Evolutionary conservation across 2,797 vertebrate genomes (phyloP).

Genomic region (Anabacerthia variegaticeps): DNA sequence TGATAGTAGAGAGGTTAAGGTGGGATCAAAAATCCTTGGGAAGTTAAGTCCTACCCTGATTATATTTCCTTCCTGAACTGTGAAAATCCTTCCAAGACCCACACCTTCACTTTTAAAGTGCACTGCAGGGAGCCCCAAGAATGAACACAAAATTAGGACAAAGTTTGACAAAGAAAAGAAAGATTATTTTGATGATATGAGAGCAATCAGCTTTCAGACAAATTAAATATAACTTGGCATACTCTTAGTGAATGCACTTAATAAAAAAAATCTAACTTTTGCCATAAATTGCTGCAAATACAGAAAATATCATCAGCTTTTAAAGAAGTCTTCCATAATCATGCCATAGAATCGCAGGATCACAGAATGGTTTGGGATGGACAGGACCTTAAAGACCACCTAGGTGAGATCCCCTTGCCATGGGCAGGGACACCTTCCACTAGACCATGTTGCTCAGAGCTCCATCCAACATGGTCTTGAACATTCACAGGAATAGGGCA

Average conservation of each 20-base stretch:
- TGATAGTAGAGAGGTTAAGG: slow-evolving; percentile 39
- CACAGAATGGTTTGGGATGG: background rate
- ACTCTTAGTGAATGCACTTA: background rate
- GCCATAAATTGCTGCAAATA: background rate
- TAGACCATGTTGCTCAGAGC: background rate
- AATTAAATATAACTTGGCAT: slow-evolving; percentile 26
- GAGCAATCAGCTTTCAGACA: slow-evolving; percentile 10
- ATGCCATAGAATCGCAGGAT: background rate
- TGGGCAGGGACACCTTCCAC: background rate
- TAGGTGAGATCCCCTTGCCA: background rate
- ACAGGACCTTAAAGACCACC: background rate
- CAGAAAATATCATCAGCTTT: background rate
- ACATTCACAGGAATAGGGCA: background rate
- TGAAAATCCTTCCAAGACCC: slow-evolving; percentile 36
- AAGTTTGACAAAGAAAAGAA: background rate
- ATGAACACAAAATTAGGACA: background rate
- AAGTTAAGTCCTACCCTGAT: slow-evolving; percentile 31
- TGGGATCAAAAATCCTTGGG: slow-evolving; percentile 1
- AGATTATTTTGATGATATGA: slow-evolving; percentile 16
- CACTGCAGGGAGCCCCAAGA: background rate
- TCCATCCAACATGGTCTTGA: background rate
- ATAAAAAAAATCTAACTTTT: background rate
- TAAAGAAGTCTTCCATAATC: background rate
- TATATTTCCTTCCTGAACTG: slow-evolving; percentile 56
- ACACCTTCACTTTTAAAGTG: slow-evolving; percentile 43